Conservation (phyloP, 2,113 vertebrate species). For the Bos taurus region DNA sequence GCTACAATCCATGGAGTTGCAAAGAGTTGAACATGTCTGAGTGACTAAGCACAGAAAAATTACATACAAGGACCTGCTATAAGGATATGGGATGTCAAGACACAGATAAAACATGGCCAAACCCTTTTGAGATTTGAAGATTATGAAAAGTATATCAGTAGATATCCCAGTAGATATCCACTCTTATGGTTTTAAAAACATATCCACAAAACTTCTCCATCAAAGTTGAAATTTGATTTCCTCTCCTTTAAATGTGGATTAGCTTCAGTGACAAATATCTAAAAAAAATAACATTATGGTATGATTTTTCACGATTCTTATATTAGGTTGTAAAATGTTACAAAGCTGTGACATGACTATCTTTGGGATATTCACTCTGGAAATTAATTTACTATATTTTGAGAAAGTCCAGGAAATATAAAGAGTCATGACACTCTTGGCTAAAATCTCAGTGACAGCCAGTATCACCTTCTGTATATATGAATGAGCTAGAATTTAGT, state of each 20-base stretch:
- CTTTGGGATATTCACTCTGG: background rate
- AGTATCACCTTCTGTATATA: background rate
- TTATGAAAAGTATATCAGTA: background rate
- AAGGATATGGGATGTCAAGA: background rate
- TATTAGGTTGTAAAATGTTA: background rate
- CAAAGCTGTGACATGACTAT: background rate
- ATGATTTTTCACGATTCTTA: background rate
- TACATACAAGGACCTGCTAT: background rate
- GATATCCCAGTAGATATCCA: background rate
- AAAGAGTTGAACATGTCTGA: background rate
- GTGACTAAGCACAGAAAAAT: background rate
- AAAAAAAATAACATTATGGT: background rate
- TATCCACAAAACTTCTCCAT: background rate
- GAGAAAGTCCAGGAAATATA: background rate
- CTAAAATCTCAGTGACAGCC: background rate
- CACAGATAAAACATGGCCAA: background rate
- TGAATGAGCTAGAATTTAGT: background rate
- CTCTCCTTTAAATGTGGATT: background rate
- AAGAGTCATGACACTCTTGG: background rate
- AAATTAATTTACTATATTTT: background rate
- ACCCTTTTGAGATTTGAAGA: background rate
- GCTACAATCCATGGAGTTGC: accelerated
- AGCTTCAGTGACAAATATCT: background rate
- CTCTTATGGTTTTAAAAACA: background rate
- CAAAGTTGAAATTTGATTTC: background rate